Base-by-base conservation (phyloP, 2,888 invertebrate genomes). In the Zaprionus obscuricornis region DNA sequence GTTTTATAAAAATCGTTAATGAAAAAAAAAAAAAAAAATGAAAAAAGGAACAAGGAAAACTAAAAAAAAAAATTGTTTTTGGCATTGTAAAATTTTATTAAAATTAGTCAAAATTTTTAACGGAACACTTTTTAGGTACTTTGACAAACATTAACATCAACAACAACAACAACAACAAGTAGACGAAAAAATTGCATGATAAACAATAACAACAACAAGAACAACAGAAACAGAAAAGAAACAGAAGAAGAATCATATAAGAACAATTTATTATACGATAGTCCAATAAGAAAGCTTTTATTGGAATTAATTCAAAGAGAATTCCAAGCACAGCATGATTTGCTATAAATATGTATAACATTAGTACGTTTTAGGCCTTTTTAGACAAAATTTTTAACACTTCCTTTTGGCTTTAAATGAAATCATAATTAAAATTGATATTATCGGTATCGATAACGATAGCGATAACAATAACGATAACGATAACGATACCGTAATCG, bases 1-100 rank as follows among this genome's bases (percentile, higher is more conserved):
- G 88, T 87, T 88, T 88, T 88, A 87, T 88, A 60, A 66, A 59
- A n/a, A n/a, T n/a, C n/a, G n/a, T n/a, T 46, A 77, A 76, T 81
- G 78, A 55, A 70, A 67, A 62, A 36, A 26, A 8, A 17, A 20
- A 39, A n/a, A n/a, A 5, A 24, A n/a, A 65, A n/a, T n/a, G n/a
- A n/a, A n/a, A n/a, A n/a, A n/a, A n/a, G n/a, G n/a, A n/a, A n/a
- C n/a, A n/a, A n/a, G 39, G 16, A 58, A 59, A 39, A 52, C 13
- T 8, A 20, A 31, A 52, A 49, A 51, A 47, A 37, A 0, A 42
- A 63, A 77, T 88, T 87, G 81, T 87, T n/a, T 85, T 88, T 75
- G 85, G 76, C 77, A 83, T 79, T 84, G 81, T 74, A 74, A 58
- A 77, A 70, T 74, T 74, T 75, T 82, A 84, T 79, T 84, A 82